A percentile compares a stretch with the other conserved stretches of the same genome.
phyloP scores from a whole-genome alignment of 2,888 invertebrate species.

The Clivina fossor region DNA sequence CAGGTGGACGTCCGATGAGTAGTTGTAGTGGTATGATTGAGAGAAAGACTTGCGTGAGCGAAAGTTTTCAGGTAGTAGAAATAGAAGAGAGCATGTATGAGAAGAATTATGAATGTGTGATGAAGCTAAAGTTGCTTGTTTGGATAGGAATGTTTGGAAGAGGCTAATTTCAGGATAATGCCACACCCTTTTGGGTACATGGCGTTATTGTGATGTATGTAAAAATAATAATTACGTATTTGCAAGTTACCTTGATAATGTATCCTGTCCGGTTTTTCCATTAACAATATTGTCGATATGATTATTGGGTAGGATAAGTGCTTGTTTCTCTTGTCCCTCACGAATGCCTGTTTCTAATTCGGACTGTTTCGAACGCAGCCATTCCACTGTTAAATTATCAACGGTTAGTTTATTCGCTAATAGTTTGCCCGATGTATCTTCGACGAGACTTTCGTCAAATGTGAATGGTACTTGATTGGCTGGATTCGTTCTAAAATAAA shows the following conservation, averaged over 20 bases:
- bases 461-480: slow-evolving; percentile 76
- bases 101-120: too few species aligned
- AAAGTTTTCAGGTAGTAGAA: too few species aligned
- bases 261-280: slow-evolving; percentile 45
- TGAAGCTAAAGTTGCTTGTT: too few species aligned
- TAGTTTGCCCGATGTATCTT: slow-evolving; percentile 84
- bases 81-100: too few species aligned
- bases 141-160: too few species aligned
- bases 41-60: too few species aligned
- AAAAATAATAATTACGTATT: too few species aligned
- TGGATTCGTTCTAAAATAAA: slow-evolving; percentile 70
- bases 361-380: slow-evolving; percentile 76
- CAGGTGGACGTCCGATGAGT: too few species aligned
- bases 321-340: slow-evolving; percentile 66
- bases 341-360: slow-evolving; percentile 80
- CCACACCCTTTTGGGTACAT: background rate
- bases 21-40: too few species aligned
- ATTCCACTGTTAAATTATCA: slow-evolving; percentile 90
- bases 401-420: slow-evolving; percentile 86
- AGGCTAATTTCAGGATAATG: too few species aligned
- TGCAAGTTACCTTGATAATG: too few species aligned
- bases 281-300: slow-evolving; percentile 46
- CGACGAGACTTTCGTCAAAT: slow-evolving; percentile 85
- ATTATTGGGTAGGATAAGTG: slow-evolving; percentile 41
- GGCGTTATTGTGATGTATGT: too few species aligned